These are phyloP conservation scores for Agrotis ipsilon DNA, from an alignment of 2,888 invertebrate species.

Conservation along the genomic window DNA sequence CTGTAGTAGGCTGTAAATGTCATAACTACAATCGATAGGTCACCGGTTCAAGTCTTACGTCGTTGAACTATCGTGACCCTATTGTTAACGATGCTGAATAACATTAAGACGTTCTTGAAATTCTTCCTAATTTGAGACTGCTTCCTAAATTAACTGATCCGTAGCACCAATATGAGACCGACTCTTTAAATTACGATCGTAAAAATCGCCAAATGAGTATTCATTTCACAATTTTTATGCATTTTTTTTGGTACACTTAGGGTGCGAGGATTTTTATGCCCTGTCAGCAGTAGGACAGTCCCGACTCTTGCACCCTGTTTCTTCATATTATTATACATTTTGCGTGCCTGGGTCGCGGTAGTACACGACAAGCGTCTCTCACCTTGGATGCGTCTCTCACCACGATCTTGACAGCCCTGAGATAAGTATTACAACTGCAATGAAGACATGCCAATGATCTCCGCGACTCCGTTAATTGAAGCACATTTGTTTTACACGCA, in stretches of 20 bases:
- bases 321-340: too few species aligned
- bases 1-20: neutral
- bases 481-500: conserved; percentile 10
- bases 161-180: too few species aligned
- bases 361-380: too few species aligned
- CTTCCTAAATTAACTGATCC: neutral
- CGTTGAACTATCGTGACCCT: conserved; percentile 20
- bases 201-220: too few species aligned
- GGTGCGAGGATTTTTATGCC: too few species aligned
- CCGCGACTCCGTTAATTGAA: conserved; percentile 24
- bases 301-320: too few species aligned
- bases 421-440: neutral
- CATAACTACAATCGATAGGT: conserved; percentile 25
- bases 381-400: too few species aligned
- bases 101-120: conserved; percentile 1
- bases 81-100: conserved; percentile 14
- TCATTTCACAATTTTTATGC: too few species aligned
- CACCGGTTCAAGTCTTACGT: conserved; percentile 17
- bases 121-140: neutral
- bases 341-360: too few species aligned
- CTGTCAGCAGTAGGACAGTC: too few species aligned
- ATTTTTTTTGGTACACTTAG: too few species aligned
- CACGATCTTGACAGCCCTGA: conserved; percentile 20
- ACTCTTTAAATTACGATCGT: too few species aligned
- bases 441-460: conserved; percentile 32